Evolutionary conservation across 1,140 invertebrate species (phyloP).

Genomic region (Brevipalpus yothersi): DNA sequence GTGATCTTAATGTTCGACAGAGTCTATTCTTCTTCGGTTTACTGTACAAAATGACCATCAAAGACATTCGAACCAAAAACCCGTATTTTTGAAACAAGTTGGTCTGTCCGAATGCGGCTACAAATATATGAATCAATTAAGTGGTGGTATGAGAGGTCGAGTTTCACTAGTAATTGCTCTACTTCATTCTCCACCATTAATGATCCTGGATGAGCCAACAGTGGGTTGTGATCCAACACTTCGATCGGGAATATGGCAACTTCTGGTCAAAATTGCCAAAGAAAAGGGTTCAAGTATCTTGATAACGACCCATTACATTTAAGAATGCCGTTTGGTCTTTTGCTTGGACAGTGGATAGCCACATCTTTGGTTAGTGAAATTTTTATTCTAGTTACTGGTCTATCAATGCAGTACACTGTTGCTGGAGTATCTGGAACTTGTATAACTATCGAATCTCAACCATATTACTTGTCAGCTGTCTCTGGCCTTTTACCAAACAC

Average conservation of each 20-base stretch:
- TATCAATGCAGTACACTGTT: too few species aligned
- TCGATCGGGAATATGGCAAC: background rate
- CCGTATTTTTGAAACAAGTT: conserved; percentile 61
- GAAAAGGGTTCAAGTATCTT: background rate
- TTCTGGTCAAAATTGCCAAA: background rate
- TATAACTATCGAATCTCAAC: too few species aligned
- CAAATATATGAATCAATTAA: background rate
- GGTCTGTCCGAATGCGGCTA: conserved; percentile 40
- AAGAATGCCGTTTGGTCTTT: conserved; percentile 17
- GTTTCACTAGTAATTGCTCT: background rate
- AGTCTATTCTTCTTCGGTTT: conserved; percentile 86
- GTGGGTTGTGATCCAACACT: background rate
- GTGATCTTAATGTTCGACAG: conserved; percentile 76
- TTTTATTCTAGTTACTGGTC: too few species aligned
- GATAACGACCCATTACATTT: conserved; percentile 22
- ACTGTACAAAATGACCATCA: conserved; percentile 53
- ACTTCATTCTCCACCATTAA: background rate
- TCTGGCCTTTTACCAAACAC: too few species aligned
- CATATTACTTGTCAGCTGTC: too few species aligned
- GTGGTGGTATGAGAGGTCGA: background rate
- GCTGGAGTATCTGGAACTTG: too few species aligned
- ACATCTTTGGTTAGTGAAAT: too few species aligned
- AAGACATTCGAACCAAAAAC: conserved; percentile 30
- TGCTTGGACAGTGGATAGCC: too few species aligned
- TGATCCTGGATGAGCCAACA: background rate